Evolutionary conservation across 2,888 invertebrate species (phyloP).

Genomic region (Tetragonisca angustula): DNA sequence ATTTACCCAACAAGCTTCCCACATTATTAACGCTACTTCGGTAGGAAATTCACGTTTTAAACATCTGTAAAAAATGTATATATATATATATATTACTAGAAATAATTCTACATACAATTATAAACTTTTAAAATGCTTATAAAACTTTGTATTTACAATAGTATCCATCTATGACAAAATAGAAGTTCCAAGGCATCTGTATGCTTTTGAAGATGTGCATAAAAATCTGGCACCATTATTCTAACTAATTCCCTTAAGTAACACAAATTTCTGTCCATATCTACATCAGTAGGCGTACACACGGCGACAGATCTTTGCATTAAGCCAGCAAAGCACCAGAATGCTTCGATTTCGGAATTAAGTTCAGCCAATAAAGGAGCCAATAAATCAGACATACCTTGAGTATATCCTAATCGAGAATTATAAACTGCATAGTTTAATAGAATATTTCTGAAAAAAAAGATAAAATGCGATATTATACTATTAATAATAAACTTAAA

Average conservation of each 20-base stretch:
- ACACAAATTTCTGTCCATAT: slow-evolving; percentile 96
- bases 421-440: slow-evolving; percentile 96
- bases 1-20: slow-evolving; percentile 99
- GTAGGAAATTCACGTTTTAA: slow-evolving; percentile 97
- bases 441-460: slow-evolving; percentile 89
- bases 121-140: neutral
- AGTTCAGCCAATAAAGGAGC: slow-evolving; percentile 97
- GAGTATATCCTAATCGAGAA: slow-evolving; percentile 93
- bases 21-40: slow-evolving; percentile 94
- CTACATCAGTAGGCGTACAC: slow-evolving; percentile 96
- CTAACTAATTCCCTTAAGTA: slow-evolving; percentile 94
- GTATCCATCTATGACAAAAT: slow-evolving; percentile 97
- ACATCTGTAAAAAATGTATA: slow-evolving; percentile 86
- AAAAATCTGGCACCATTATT: slow-evolving; percentile 96
- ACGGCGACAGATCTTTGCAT: slow-evolving; percentile 98
- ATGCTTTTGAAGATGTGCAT: slow-evolving; percentile 92
- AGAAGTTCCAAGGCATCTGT: slow-evolving; percentile 95
- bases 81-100: neutral
- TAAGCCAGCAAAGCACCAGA: slow-evolving; percentile 98
- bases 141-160: slow-evolving; percentile 87
- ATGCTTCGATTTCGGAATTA: slow-evolving; percentile 97
- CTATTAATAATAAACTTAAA: neutral
- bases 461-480: neutral
- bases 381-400: slow-evolving; percentile 98
- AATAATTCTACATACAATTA: neutral